Percentiles rank a stretch among this genome's conserved stretches.
Evolutionary conservation across 2,113 vertebrate species (phyloP).

Genomic region (Triplophysa dalaica): DNA sequence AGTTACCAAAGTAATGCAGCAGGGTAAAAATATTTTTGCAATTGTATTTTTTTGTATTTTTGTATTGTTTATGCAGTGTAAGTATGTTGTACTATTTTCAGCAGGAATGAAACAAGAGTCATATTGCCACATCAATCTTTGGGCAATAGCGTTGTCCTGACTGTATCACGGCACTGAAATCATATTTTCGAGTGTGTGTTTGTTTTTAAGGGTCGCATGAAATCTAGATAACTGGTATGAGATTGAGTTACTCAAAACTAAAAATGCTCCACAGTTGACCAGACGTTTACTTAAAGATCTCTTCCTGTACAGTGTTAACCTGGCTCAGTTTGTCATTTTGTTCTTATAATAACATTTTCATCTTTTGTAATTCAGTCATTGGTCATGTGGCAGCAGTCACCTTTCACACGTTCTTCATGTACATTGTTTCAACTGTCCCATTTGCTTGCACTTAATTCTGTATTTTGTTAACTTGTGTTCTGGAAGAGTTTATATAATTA

Average conservation of each 20-base stretch:
- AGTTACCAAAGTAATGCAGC: conserved; percentile 50
- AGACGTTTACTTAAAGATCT: neutral
- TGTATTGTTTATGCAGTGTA: conserved; percentile 56
- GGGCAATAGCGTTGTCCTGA: neutral
- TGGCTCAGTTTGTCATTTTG: neutral
- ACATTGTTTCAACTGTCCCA: conserved; percentile 13
- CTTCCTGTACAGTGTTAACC: neutral
- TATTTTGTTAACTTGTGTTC: conserved; percentile 36
- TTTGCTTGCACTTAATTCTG: conserved; percentile 47
- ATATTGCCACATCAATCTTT: neutral
- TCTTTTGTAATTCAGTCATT: conserved; percentile 26
- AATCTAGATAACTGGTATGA: neutral
- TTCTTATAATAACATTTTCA: neutral
- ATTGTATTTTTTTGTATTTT: conserved; percentile 59
- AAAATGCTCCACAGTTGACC: neutral
- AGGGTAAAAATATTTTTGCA: conserved; percentile 57
- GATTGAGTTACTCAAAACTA: conserved; percentile 6
- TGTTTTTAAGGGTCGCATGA: conserved; percentile 8
- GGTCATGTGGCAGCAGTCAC: conserved; percentile 19
- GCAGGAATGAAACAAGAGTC: conserved; percentile 50
- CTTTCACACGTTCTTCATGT: conserved; percentile 26
- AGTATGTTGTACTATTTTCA: conserved; percentile 68
- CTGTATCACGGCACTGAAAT: neutral
- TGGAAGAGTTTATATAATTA: conserved; percentile 45
- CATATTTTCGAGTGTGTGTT: neutral